Conservation (phyloP, 2,113 vertebrate species). For the Columba livia region DNA sequence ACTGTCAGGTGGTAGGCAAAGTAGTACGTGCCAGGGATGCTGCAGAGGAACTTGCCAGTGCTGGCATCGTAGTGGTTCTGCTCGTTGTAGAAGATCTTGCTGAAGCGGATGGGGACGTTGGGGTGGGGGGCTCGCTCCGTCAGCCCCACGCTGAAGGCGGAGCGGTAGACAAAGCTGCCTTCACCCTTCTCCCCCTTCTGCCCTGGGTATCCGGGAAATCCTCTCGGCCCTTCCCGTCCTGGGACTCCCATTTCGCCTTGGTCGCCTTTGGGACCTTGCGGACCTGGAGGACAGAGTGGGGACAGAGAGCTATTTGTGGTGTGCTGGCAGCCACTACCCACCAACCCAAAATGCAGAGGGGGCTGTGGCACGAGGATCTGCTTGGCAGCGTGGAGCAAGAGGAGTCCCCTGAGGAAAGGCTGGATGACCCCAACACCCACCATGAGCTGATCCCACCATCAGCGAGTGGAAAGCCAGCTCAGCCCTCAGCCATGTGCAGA, state of each 20-base stretch:
- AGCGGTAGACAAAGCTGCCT: slow-evolving; percentile 71
- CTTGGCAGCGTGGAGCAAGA: fast-evolving
- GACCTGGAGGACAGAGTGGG: slow-evolving; percentile 65
- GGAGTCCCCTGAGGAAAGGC: not conserved
- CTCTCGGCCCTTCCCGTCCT: slow-evolving; percentile 70
- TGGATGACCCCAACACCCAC: not conserved
- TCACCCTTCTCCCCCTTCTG: slow-evolving; percentile 78
- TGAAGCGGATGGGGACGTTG: slow-evolving; percentile 82
- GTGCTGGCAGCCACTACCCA: not conserved
- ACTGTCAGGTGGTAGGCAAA: slow-evolving; percentile 85
- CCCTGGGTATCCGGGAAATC: slow-evolving; percentile 74
- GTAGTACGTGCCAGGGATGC: slow-evolving; percentile 79
- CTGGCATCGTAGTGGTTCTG: slow-evolving; percentile 79
- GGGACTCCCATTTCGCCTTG: slow-evolving; percentile 57
- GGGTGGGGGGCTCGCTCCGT: slow-evolving; percentile 38
- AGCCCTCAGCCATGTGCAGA: not conserved
- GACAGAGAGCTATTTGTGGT: not conserved
- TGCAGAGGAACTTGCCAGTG: slow-evolving; percentile 84
- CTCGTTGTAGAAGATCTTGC: slow-evolving; percentile 84
- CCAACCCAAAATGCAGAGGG: fast-evolving
- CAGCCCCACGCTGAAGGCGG: slow-evolving; percentile 84
- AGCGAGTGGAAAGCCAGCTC: not conserved
- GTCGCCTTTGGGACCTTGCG: slow-evolving; percentile 72
- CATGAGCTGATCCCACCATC: not conserved
- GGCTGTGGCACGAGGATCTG: not conserved